Percentiles rank a stretch among this genome's conserved stretches.
phyloP scores from a whole-genome alignment of 2,797 vertebrate species.

The Champsocephalus esox region DNA sequence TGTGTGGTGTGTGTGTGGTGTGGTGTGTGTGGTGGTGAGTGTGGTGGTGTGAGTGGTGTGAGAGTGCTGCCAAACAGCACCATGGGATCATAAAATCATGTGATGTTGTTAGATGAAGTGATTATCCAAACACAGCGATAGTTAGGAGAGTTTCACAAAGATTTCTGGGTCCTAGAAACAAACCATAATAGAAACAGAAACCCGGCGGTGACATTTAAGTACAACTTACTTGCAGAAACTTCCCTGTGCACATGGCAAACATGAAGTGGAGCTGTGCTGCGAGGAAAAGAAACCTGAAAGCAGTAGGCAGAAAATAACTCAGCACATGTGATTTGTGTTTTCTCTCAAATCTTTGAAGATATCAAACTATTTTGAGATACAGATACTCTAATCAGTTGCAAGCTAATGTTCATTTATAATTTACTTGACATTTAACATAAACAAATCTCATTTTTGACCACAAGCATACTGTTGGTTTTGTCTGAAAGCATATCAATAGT shows the following conservation, averaged over 20 bases:
- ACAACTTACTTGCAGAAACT: slow-evolving; percentile 90
- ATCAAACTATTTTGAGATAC: background rate
- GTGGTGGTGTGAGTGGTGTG: slow-evolving; percentile 16
- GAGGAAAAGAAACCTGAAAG: slow-evolving; percentile 87
- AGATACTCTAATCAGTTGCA: background rate
- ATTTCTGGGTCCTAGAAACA: slow-evolving; percentile 22
- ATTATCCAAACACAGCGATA: slow-evolving; percentile 37
- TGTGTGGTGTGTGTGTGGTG: background rate
- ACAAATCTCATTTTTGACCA: background rate
- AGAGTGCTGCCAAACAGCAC: slow-evolving; percentile 35
- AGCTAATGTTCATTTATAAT: background rate
- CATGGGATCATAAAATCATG: slow-evolving; percentile 69
- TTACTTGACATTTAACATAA: background rate
- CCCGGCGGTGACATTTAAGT: background rate
- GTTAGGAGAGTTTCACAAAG: slow-evolving; percentile 21
- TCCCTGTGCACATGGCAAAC: slow-evolving; percentile 84
- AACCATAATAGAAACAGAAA: slow-evolving; percentile 19
- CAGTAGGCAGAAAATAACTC: slow-evolving; percentile 23
- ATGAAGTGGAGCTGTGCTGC: slow-evolving; percentile 81
- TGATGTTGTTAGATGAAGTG: slow-evolving; percentile 64
- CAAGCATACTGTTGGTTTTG: background rate
- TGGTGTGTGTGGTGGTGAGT: slow-evolving; percentile 16
- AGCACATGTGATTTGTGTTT: background rate
- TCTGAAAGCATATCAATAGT: slow-evolving; percentile 1
- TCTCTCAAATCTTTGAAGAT: background rate